phyloP scores from a whole-genome alignment of 1,140 invertebrate species.

The Caenorhabditis latens region DNA sequence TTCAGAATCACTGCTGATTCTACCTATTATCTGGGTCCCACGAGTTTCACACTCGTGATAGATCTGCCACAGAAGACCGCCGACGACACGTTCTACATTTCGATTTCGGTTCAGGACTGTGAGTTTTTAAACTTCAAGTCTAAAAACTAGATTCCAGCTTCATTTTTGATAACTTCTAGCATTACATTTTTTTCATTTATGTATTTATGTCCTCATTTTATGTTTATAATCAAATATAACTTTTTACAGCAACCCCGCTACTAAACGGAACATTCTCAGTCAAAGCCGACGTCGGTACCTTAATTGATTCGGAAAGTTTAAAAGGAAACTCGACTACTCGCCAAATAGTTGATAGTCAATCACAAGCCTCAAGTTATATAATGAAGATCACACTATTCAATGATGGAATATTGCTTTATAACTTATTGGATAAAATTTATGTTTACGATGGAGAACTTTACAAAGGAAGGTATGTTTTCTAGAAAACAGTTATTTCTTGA shows the following conservation, averaged over 20 bases:
- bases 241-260: background rate
- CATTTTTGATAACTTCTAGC: no score
- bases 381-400: background rate
- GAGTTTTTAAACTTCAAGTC: background rate
- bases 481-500: background rate
- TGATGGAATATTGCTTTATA: background rate
- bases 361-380: background rate
- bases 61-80: background rate
- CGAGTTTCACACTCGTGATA: slow-evolving; percentile 6
- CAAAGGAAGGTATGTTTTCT: background rate
- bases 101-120: background rate
- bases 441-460: background rate
- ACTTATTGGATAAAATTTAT: background rate
- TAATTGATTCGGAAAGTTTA: background rate
- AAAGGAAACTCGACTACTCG: background rate
- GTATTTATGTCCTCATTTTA: no score
- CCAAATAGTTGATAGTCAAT: background rate
- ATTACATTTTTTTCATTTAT: no score
- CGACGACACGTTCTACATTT: background rate
- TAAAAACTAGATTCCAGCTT: background rate
- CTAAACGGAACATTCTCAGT: background rate
- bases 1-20: background rate
- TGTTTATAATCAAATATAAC: no score
- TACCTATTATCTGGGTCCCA: background rate
- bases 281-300: background rate